Evolutionary conservation across 1,140 invertebrate genomes (phyloP).

Genomic region (Zaprionus capensis): DNA sequence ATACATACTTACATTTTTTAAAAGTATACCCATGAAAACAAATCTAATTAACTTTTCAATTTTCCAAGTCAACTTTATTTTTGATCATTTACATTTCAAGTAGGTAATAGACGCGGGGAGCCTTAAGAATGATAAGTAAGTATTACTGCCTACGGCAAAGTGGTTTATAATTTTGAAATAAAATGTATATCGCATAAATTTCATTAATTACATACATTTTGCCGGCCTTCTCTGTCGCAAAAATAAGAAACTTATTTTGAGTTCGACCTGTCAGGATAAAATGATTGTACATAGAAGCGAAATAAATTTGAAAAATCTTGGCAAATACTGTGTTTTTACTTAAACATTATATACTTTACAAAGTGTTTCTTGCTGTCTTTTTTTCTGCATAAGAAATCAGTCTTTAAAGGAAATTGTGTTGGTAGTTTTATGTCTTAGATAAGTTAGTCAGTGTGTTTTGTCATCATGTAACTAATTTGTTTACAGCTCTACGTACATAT

Average conservation of each 20-base stretch:
- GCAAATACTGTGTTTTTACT: neutral
- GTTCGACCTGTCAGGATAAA: neutral
- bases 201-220: neutral
- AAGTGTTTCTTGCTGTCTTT: too few relatives aligned
- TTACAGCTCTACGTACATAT: too few relatives aligned
- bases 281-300: neutral
- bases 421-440: too few relatives aligned
- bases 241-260: too few relatives aligned
- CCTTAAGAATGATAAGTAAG: neutral
- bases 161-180: neutral
- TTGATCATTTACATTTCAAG: neutral
- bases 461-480: too few relatives aligned
- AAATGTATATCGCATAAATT: neutral
- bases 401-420: too few relatives aligned
- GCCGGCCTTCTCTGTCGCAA: neutral
- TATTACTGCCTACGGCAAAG: conserved; percentile 5
- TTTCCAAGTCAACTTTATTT: neutral
- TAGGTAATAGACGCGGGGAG: neutral
- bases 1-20: neutral
- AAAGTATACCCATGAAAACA: neutral
- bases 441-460: too few relatives aligned
- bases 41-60: neutral
- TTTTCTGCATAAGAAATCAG: too few relatives aligned
- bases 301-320: conserved; percentile 1
- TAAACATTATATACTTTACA: too few relatives aligned